Percentiles rank a stretch among this genome's conserved stretches.
Evolutionary conservation across 2,113 vertebrate genomes (phyloP).

Genomic region (Gobiocypris rarus): DNA sequence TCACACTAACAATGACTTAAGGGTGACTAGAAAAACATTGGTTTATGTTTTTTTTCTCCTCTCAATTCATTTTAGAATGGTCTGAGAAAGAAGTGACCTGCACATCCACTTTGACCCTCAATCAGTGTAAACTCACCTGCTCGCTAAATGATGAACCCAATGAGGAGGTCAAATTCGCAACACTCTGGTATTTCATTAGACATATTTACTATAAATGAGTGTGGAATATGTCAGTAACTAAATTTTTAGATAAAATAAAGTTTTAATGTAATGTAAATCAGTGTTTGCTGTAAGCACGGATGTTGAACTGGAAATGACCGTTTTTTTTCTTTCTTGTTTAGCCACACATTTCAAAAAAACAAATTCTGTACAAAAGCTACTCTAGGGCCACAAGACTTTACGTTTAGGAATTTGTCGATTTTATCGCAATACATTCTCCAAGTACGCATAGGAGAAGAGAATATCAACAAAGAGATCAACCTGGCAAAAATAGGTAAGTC

Average conservation of each 20-base stretch:
- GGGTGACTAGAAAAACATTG: background rate
- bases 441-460: slow-evolving; percentile 27
- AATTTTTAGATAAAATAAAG: too few species aligned
- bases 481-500: slow-evolving; percentile 62
- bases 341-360: rapidly evolving
- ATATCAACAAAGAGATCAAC: background rate
- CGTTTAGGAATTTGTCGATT: background rate
- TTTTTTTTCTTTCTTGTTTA: background rate
- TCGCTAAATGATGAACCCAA: slow-evolving; percentile 43
- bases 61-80: background rate
- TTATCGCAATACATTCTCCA: rapidly evolving
- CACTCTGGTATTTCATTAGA: slow-evolving; percentile 56
- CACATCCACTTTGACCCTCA: slow-evolving; percentile 57
- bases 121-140: slow-evolving; percentile 58
- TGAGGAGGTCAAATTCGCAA: slow-evolving; percentile 51
- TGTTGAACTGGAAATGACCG: background rate
- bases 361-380: background rate
- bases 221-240: background rate
- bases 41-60: too few species aligned
- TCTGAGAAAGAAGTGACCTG: slow-evolving; percentile 54
- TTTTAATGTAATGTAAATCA: too few species aligned
- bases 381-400: slow-evolving; percentile 26
- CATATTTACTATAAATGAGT: background rate
- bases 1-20: background rate
- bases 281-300: background rate